Conservation (phyloP, 2,888 invertebrate species). For the Embidobia sp. region DNA sequence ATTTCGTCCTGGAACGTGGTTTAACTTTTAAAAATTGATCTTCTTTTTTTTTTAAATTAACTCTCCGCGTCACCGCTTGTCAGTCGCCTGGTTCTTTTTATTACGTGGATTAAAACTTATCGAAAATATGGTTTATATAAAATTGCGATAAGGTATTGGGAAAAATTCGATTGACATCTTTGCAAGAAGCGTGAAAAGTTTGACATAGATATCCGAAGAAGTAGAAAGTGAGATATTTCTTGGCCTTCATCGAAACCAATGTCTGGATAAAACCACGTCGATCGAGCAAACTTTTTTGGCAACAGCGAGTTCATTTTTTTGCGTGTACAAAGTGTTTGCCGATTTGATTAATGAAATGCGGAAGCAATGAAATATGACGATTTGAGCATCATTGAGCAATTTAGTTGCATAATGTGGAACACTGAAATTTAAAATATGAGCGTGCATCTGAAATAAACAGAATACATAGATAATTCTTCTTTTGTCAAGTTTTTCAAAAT, state of each 20-base stretch:
- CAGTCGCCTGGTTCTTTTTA: too few relatives aligned
- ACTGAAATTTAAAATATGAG: background rate
- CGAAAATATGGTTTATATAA: background rate
- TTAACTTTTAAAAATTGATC: too few relatives aligned
- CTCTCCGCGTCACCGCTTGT: too few relatives aligned
- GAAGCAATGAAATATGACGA: background rate
- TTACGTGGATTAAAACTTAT: too few relatives aligned
- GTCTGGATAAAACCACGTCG: background rate
- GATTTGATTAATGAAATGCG: constrained; percentile 8
- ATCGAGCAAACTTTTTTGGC: constrained; percentile 8
- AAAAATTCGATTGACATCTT: background rate
- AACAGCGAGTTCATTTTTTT: background rate
- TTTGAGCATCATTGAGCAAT: constrained; percentile 7
- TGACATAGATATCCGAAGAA: constrained; percentile 18
- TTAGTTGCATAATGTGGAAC: background rate
- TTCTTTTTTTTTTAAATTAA: background rate
- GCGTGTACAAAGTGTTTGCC: background rate
- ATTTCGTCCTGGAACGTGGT: too few relatives aligned
- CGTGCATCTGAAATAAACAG: constrained; percentile 2
- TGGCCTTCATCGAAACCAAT: background rate
- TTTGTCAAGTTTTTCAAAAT: constrained; percentile 6
- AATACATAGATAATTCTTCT: background rate
- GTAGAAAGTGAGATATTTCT: constrained; percentile 15
- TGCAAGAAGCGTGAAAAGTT: background rate
- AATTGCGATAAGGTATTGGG: background rate